phyloP scores from a whole-genome alignment of 2,888 invertebrate species.

The Melikaiella ostensackeni region DNA sequence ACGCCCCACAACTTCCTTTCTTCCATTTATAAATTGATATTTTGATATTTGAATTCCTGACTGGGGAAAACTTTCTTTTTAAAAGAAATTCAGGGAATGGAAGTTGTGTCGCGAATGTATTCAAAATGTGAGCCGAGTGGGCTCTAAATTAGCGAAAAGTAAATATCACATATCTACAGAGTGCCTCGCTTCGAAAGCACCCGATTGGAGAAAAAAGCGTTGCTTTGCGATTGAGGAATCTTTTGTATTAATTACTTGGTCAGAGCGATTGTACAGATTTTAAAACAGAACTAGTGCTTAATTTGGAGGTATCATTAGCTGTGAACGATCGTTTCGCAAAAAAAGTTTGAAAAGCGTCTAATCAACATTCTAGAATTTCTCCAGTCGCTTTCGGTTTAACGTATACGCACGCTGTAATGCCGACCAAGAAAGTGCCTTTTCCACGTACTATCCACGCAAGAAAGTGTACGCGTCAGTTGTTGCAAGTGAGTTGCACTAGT shows the following conservation, averaged over 20 bases:
- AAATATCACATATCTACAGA: constrained; percentile 27
- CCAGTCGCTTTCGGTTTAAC: constrained; percentile 28
- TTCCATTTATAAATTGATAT: not conserved
- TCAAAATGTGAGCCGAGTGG: constrained; percentile 12
- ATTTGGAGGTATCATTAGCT: not conserved
- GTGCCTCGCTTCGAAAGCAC: constrained; percentile 26
- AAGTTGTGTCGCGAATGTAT: constrained; percentile 9
- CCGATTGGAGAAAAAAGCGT: constrained; percentile 8
- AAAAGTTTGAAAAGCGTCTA: not conserved
- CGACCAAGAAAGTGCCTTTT: constrained; percentile 53
- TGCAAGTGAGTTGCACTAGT: not conserved
- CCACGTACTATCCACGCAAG: constrained; percentile 19
- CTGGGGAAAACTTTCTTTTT: not conserved
- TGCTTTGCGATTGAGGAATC: not conserved
- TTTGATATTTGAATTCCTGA: not conserved
- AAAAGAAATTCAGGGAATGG: not conserved
- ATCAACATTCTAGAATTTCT: constrained; percentile 5
- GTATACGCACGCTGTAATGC: constrained; percentile 9
- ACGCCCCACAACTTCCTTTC: not conserved
- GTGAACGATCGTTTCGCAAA: not conserved
- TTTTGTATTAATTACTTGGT: not conserved
- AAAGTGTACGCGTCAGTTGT: constrained; percentile 21
- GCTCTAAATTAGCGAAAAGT: constrained; percentile 3
- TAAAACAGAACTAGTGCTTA: constrained; percentile 7
- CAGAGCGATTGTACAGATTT: not conserved